These are phyloP conservation scores for Clostera curtula DNA, from an alignment of 2,888 invertebrate genomes.

Conservation along the genomic window DNA sequence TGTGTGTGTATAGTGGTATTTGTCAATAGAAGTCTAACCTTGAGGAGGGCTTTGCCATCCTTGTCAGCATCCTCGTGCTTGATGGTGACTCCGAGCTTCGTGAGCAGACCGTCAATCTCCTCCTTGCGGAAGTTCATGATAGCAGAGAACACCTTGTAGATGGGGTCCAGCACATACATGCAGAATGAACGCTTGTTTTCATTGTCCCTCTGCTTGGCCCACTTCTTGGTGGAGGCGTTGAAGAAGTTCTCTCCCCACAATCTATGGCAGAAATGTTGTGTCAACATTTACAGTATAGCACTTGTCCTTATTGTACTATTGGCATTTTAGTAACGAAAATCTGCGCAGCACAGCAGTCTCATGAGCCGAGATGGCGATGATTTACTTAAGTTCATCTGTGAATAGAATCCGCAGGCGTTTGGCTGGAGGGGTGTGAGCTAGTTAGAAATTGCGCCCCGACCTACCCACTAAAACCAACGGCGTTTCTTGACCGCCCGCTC, in stretches of 20 bases:
- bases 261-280: constrained; percentile 28
- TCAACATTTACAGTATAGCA: too few species aligned
- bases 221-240: constrained; percentile 97
- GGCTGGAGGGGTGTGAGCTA: too few species aligned
- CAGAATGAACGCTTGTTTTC: constrained; percentile 98
- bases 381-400: too few species aligned
- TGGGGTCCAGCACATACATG: constrained; percentile 99
- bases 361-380: too few species aligned
- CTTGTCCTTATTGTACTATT: too few species aligned
- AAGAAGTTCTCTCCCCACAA: constrained; percentile 99
- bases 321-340: too few species aligned
- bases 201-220: constrained; percentile 92
- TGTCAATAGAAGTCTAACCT: constrained; percentile 70
- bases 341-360: too few species aligned
- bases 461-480: too few species aligned
- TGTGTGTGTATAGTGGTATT: too few species aligned
- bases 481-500: too few species aligned
- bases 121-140: constrained; percentile 97
- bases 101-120: constrained; percentile 89
- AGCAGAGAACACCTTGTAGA: constrained; percentile 92
- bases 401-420: too few species aligned
- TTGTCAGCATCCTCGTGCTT: constrained; percentile 97
- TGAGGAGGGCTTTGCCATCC: constrained; percentile 96
- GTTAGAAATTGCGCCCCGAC: too few species aligned
- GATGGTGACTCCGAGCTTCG: constrained; percentile 93